phyloP scores from a whole-genome alignment of 2,888 invertebrate genomes.

The Drosophila longiperda region DNA sequence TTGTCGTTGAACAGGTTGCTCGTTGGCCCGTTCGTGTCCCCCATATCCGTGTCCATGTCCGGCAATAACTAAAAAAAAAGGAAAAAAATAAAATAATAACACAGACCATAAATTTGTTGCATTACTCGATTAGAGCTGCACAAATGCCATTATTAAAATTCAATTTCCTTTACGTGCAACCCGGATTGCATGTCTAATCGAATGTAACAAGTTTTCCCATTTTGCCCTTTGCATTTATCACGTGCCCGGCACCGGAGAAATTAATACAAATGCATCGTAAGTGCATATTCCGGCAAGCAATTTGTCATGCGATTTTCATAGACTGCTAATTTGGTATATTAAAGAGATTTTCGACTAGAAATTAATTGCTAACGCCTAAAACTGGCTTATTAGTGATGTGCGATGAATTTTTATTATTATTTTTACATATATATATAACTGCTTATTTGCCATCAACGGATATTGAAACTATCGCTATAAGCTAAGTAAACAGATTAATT shows the following conservation, averaged over 20 bases:
- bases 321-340: conserved; percentile 23
- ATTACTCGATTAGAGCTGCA: conserved; percentile 74
- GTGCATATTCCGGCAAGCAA: conserved; percentile 68
- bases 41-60: conserved; percentile 31
- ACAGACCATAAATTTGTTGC: conserved; percentile 68
- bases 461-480: background rate
- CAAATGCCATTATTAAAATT: conserved; percentile 75
- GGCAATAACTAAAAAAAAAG: conserved; percentile 11
- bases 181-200: conserved; percentile 74
- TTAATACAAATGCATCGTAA: conserved; percentile 63
- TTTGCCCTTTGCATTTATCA: conserved; percentile 54
- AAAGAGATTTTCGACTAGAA: conserved; percentile 20
- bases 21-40: conserved; percentile 33
- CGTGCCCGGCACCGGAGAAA: conserved; percentile 34
- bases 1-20: conserved; percentile 52
- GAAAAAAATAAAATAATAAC: conserved; percentile 2
- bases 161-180: conserved; percentile 65
- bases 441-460: background rate
- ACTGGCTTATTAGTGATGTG: background rate
- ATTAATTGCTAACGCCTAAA: background rate
- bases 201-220: conserved; percentile 66
- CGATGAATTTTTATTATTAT: background rate
- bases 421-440: no score
- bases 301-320: conserved; percentile 59
- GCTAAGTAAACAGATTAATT: background rate